Evolutionary conservation across 2,888 invertebrate genomes (phyloP), one percentile per base, ranked within the genome.

Genomic region (Lycia hirtaria): DNA sequence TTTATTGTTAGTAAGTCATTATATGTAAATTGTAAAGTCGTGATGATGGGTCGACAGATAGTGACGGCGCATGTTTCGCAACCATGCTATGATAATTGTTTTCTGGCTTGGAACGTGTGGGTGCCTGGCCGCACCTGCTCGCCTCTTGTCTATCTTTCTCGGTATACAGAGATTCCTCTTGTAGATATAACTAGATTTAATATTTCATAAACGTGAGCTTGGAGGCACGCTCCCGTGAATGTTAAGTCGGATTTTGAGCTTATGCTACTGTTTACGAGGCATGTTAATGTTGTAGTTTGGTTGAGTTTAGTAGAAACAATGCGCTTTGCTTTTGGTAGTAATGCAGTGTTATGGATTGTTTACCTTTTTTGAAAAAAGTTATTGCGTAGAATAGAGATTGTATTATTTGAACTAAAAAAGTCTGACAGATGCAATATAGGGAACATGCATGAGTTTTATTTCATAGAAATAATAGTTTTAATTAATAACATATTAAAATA

Each of bases 1-100:
- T 89, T 86, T 89, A 87, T 87, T 86, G 90, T 90, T 87, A 85
- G 83, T 84, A 83, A 88, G 85, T 90, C 88, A 91, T 91, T 92
- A 91, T 89, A 90, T 90, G 91, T 89, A 91, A 92, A 92, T 91
- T 81, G 89, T 79, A 71, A 71, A 83, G 87, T 91, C 92, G 92
- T 92, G 92, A 87, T 87, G 91, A 92, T 92, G 85, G 83, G 76
- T 75, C 73, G 79, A 73, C 78, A 71, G 91, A 92, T 92, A 90
- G 88, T 88, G 89, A 90, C 89, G 83, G 82, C 71, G 85, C 88
- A 85, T 86, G 92, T 90, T 92, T 89, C 80, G 91, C 90, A 87
- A 91, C 79, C 78, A 78, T 76, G 83, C 85, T 81, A 90, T 87
- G 89, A 88, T 89, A 89, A 88, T 88, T 88, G 88, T 88, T 81